These are phyloP conservation scores for Lepilemur ruficaudatus DNA, from an alignment of 2,797 vertebrate genomes.

Conservation along the genomic window DNA sequence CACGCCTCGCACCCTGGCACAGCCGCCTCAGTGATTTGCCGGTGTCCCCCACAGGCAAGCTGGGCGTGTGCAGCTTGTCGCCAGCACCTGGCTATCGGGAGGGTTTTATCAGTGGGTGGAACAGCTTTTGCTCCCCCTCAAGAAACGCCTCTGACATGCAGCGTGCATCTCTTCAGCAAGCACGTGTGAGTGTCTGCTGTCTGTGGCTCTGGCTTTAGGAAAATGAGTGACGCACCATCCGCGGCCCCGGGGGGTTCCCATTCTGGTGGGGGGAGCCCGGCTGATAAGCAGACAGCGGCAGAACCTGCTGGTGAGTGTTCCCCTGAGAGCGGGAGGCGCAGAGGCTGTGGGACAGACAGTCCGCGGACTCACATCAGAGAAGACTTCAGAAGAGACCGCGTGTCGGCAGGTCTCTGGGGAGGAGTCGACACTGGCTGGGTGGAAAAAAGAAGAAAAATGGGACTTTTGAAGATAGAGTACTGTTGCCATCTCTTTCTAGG, in stretches of 20 bases:
- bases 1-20: not conserved
- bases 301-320: slow-evolving; percentile 3
- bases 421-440: not conserved
- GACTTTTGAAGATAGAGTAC: not conserved
- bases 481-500: not conserved
- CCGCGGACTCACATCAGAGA: not conserved
- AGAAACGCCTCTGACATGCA: not conserved
- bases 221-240: not conserved
- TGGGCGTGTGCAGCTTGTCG: not conserved
- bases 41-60: not conserved
- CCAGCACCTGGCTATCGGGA: not conserved
- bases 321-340: not conserved
- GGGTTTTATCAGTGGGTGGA: slow-evolving; percentile 40
- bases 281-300: not conserved
- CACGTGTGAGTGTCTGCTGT: not conserved
- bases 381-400: not conserved
- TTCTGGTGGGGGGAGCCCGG: not conserved
- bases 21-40: not conserved
- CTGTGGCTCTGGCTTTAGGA: not conserved
- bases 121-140: not conserved
- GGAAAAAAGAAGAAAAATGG: not conserved
- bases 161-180: not conserved
- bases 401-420: not conserved
- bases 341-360: not conserved
- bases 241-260: not conserved